Percentiles rank a stretch among this genome's conserved stretches.
These are phyloP conservation scores for Trialeurodes vaporariorum DNA, from an alignment of 1,140 invertebrate genomes.

Conservation along the genomic window DNA sequence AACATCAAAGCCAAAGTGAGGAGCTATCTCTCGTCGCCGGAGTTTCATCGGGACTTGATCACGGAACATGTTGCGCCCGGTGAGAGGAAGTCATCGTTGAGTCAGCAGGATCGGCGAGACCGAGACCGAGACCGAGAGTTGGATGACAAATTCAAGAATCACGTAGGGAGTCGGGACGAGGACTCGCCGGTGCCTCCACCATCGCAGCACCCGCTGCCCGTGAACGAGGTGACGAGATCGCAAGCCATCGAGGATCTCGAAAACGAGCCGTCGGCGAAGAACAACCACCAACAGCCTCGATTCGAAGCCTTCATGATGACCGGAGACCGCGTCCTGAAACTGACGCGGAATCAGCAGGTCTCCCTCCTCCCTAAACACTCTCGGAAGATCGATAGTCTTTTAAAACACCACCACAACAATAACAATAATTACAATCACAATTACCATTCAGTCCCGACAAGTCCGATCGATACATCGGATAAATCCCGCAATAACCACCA, in stretches of 20 bases:
- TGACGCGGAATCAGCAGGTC: slow-evolving; percentile 62
- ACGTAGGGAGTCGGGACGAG: background rate
- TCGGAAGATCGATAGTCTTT: slow-evolving; percentile 47
- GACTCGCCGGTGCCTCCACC: slow-evolving; percentile 17
- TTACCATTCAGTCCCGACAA: slow-evolving; percentile 68
- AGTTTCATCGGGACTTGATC: slow-evolving; percentile 14
- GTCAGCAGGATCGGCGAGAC: no score
- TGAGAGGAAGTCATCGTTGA: background rate
- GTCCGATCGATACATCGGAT: slow-evolving; percentile 43
- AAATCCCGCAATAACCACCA: slow-evolving; percentile 31
- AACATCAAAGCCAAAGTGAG: slow-evolving; percentile 68
- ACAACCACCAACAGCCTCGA: slow-evolving; percentile 31
- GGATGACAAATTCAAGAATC: slow-evolving; percentile 7
- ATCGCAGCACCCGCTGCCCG: slow-evolving; percentile 13
- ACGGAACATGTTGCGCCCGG: background rate
- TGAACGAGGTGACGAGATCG: slow-evolving; percentile 17
- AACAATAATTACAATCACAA: slow-evolving; percentile 35
- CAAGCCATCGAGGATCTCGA: background rate
- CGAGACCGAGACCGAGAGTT: background rate
- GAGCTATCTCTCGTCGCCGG: slow-evolving; percentile 49
- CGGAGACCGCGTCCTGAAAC: slow-evolving; percentile 85
- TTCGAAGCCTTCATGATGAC: slow-evolving; percentile 96
- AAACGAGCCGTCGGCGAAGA: slow-evolving; percentile 6
- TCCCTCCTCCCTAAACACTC: slow-evolving; percentile 41
- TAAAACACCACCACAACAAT: slow-evolving; percentile 38